Percentiles rank a stretch among this genome's conserved stretches.
phyloP scores from a whole-genome alignment of 2,888 invertebrate genomes.

The Parascotia fuliginaria region DNA sequence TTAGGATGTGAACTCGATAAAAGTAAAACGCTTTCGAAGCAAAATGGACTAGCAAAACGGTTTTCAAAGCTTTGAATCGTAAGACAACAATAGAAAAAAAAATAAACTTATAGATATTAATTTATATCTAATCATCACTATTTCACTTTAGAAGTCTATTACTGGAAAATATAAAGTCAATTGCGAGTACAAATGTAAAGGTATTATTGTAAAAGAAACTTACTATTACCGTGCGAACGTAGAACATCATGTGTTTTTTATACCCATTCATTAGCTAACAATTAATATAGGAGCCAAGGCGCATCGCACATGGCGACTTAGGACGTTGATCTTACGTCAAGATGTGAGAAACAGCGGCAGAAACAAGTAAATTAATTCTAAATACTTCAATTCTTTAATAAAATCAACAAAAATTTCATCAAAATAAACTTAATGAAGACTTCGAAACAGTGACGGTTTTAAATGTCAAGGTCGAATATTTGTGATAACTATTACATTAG shows the following conservation, averaged over 20 bases:
- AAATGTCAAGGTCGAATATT: slow-evolving; percentile 27
- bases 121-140: slow-evolving; percentile 23
- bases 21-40: slow-evolving; percentile 2
- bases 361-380: slow-evolving; percentile 14
- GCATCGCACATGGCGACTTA: slow-evolving; percentile 54
- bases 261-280: slow-evolving; percentile 68
- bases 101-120: slow-evolving; percentile 10
- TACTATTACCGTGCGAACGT: slow-evolving; percentile 65
- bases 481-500: slow-evolving; percentile 1
- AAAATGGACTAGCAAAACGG: neutral
- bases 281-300: slow-evolving; percentile 61
- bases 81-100: neutral
- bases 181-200: slow-evolving; percentile 26
- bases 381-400: too few species aligned
- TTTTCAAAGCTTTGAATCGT: neutral
- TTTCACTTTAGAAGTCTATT: slow-evolving; percentile 31
- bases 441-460: neutral
- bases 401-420: slow-evolving; percentile 3
- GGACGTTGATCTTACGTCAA: slow-evolving; percentile 51
- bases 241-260: slow-evolving; percentile 56
- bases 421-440: slow-evolving; percentile 4
- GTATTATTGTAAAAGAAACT: slow-evolving; percentile 25
- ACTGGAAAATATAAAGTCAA: slow-evolving; percentile 38
- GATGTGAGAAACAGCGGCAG: slow-evolving; percentile 40
- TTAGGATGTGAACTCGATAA: slow-evolving; percentile 26